phyloP scores from a whole-genome alignment of 2,888 invertebrate species.

The Rotaria socialis region DNA sequence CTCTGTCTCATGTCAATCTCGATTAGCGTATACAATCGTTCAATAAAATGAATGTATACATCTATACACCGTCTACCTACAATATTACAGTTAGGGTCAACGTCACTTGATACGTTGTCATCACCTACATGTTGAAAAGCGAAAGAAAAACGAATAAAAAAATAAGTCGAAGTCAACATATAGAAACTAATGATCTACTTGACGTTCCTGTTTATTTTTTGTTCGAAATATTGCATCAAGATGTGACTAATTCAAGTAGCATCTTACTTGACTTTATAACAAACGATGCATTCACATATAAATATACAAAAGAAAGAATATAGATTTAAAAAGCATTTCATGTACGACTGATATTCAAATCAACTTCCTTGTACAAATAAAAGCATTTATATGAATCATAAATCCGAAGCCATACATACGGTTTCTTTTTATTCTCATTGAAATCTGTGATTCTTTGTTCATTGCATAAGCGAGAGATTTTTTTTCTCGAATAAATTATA shows the following conservation, averaged over 20 bases:
- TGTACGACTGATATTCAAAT: not conserved
- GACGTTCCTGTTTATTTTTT: not conserved
- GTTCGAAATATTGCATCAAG: not conserved
- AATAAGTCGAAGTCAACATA: not conserved
- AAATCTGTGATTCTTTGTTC: not conserved
- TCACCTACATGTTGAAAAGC: not conserved
- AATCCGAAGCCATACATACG: not conserved
- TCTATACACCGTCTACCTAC: not conserved
- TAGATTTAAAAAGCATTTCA: not conserved
- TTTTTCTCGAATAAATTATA: not conserved
- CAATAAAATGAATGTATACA: conserved; percentile 8
- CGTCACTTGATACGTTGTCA: conserved; percentile 11
- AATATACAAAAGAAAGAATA: not conserved
- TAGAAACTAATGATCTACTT: not conserved
- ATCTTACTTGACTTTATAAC: conserved; percentile 13
- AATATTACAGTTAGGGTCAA: not conserved
- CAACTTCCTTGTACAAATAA: not conserved
- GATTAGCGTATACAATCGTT: not conserved
- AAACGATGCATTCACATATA: not conserved
- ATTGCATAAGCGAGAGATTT: not conserved
- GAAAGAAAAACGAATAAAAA: not conserved
- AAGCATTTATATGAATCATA: not conserved
- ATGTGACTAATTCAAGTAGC: not conserved
- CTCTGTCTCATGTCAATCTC: conserved; percentile 20
- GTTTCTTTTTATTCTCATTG: not conserved